phyloP scores from a whole-genome alignment of 92 coral and sea anemone species.

The Siderastrea siderea region DNA sequence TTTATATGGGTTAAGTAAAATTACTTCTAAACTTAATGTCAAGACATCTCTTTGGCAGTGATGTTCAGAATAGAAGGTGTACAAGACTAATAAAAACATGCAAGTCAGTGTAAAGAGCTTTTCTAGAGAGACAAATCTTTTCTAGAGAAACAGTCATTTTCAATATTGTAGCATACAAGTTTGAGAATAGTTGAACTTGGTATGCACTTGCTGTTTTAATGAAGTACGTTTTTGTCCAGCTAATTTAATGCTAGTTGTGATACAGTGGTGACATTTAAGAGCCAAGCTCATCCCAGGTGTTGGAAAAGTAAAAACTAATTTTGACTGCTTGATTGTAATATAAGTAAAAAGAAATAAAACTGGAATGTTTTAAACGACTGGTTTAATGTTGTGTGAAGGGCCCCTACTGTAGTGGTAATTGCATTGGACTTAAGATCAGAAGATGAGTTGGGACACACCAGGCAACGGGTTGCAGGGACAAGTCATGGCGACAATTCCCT shows the following conservation, averaged over 20 bases:
- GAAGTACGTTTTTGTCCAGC: neutral
- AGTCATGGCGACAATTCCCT: too few species aligned
- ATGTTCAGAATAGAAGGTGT: neutral
- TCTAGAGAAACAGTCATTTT: neutral
- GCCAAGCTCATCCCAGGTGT: conserved; percentile 51
- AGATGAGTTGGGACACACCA: too few species aligned
- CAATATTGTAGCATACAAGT: neutral
- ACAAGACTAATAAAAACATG: too few species aligned
- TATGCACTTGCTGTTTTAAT: neutral
- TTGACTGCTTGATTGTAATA: conserved; percentile 25
- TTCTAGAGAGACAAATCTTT: too few species aligned
- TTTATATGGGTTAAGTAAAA: too few species aligned
- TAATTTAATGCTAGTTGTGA: conserved; percentile 9
- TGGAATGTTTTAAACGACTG: neutral
- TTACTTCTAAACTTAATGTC: too few species aligned
- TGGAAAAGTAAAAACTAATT: conserved; percentile 12
- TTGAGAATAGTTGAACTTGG: neutral
- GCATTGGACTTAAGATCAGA: too few species aligned
- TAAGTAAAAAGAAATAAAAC: neutral
- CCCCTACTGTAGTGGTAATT: too few species aligned
- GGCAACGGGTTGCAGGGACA: too few species aligned
- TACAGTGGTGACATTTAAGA: conserved; percentile 6
- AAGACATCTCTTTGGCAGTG: neutral
- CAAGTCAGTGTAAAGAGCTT: too few species aligned
- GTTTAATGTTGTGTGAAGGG: neutral